Conservation (phyloP, 2,888 invertebrate genomes). For the Stenichneumon culpator region DNA sequence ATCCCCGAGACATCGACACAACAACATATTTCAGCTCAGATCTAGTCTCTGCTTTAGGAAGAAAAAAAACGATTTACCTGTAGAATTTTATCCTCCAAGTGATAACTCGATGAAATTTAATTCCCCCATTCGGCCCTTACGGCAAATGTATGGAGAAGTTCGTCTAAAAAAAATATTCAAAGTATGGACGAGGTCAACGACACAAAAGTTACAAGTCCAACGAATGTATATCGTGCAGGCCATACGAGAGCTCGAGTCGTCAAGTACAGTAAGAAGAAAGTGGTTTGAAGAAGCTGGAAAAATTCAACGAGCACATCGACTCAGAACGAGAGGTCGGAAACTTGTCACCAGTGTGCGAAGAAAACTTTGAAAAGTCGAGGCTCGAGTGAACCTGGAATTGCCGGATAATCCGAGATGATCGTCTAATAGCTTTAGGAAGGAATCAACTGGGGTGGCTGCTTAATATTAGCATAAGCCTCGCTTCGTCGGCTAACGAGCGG, state of each 20-base stretch:
- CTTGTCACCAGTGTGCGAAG: conserved; percentile 62
- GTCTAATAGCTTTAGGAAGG: conserved; percentile 85
- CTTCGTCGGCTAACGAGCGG: conserved; percentile 81
- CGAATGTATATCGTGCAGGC: conserved; percentile 6
- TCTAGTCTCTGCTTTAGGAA: background rate
- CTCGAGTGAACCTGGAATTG: conserved; percentile 81
- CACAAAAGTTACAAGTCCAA: background rate
- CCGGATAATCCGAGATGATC: conserved; percentile 85
- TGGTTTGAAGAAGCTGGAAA: conserved; percentile 12
- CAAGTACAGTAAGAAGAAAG: background rate
- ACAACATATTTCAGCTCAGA: background rate
- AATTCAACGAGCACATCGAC: conserved; percentile 15
- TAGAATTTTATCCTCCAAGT: too few relatives aligned
- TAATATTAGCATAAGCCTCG: conserved; percentile 84
- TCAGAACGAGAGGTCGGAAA: background rate
- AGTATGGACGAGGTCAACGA: background rate
- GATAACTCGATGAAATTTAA: too few relatives aligned
- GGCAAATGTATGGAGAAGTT: background rate
- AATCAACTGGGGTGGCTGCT: conserved; percentile 82
- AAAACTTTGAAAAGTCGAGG: conserved; percentile 84
- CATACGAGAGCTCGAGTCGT: conserved; percentile 14
- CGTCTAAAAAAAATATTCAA: background rate
- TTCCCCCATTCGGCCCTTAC: background rate
- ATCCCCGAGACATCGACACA: background rate
- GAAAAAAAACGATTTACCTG: too few relatives aligned